These are phyloP conservation scores for Elgaria multicarinata DNA, from an alignment of 2,113 vertebrate species.

Conservation along the genomic window DNA sequence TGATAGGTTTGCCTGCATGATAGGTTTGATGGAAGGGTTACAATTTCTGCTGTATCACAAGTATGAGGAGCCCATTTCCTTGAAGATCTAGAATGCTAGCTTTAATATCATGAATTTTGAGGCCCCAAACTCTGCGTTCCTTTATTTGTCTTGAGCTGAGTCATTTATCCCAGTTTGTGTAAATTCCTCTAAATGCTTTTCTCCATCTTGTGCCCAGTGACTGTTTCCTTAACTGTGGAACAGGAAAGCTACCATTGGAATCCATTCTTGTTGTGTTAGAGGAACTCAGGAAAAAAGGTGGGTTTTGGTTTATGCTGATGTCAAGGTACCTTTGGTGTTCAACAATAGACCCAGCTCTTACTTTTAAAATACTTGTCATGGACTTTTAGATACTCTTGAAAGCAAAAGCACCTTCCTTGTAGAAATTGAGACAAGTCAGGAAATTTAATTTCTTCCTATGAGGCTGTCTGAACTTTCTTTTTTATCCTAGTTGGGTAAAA, in stretches of 20 bases:
- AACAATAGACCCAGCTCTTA: not conserved
- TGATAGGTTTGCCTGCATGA: not conserved
- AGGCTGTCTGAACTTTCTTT: not conserved
- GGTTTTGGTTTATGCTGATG: slow-evolving; percentile 30
- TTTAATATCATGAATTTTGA: not conserved
- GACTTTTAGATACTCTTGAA: not conserved
- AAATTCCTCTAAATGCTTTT: not conserved
- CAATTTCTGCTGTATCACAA: not conserved
- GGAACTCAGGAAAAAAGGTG: slow-evolving; percentile 96
- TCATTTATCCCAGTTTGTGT: not conserved
- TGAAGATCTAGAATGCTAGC: not conserved
- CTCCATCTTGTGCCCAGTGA: not conserved
- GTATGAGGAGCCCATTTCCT: not conserved
- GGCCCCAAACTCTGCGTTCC: not conserved
- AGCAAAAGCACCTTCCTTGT: not conserved
- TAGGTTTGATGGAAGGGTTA: not conserved
- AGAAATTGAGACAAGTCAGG: not conserved
- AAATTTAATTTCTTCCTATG: not conserved
- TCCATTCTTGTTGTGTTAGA: slow-evolving; percentile 95
- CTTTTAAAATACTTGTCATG: not conserved
- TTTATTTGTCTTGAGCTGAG: not conserved
- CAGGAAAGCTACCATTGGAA: slow-evolving; percentile 93
- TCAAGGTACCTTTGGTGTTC: not conserved
- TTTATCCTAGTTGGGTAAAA: not conserved
- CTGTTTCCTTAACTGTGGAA: slow-evolving; percentile 77